phyloP scores from a whole-genome alignment of 2,797 vertebrate species.

The Muraenolepis orangiensis region DNA sequence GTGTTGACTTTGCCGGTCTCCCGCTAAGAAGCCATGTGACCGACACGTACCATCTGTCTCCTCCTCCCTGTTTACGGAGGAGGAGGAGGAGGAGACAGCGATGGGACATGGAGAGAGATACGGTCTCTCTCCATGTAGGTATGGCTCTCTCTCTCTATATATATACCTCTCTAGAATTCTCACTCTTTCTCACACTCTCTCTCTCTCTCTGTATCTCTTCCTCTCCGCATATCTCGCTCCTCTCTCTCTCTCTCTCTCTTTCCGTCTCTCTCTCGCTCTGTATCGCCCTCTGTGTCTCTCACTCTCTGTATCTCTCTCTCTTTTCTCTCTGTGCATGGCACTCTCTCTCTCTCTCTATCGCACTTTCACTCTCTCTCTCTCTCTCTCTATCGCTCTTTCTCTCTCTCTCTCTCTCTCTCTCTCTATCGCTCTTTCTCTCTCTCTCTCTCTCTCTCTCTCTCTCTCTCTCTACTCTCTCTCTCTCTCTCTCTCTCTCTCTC shows the following conservation, averaged over 20 bases:
- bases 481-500: no score
- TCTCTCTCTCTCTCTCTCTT: no score
- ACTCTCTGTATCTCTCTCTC: not conserved
- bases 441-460: constrained; percentile 2
- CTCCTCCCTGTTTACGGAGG: constrained; percentile 28
- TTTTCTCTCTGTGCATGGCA: not conserved
- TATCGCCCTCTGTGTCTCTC: no score
- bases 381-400: not conserved
- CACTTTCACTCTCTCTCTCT: no score
- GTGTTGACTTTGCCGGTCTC: not conserved
- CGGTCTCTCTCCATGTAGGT: no score
- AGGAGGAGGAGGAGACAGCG: constrained; percentile 40
- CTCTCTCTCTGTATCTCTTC: no score
- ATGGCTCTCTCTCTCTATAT: constrained; percentile 41
- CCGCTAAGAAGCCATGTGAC: constrained; percentile 45
- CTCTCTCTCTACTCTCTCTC: no score
- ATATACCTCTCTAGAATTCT: no score
- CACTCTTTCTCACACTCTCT: no score
- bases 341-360: constrained; percentile 5
- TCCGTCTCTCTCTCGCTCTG: constrained; percentile 9
- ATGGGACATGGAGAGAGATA: constrained; percentile 53
- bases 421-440: constrained; percentile 15
- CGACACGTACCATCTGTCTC: constrained; percentile 62
- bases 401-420: no score
- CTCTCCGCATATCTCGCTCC: no score